phyloP scores from a whole-genome alignment of 2,888 invertebrate species.

The Heliothis peltigera region DNA sequence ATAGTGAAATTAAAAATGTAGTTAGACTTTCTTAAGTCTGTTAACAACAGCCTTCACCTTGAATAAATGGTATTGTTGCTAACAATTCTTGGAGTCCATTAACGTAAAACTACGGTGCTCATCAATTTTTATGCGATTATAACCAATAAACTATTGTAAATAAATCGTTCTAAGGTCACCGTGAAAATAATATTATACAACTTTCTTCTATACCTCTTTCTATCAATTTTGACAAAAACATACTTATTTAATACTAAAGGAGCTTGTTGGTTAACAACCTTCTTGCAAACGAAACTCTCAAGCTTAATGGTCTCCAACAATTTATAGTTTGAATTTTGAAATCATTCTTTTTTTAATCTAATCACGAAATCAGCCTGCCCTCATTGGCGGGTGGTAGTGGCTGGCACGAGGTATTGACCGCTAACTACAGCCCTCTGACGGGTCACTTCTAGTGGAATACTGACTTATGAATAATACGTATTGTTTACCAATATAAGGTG shows the following conservation, averaged over 20 bases:
- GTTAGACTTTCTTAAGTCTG: background rate
- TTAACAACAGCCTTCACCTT: constrained; percentile 34
- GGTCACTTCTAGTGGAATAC: constrained; percentile 70
- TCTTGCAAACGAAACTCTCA: constrained; percentile 9
- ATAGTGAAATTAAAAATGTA: constrained; percentile 1
- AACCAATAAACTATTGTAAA: constrained; percentile 37
- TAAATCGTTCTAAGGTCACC: constrained; percentile 40
- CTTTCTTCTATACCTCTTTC: too few relatives aligned
- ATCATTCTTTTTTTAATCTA: constrained; percentile 76
- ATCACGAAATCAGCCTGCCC: constrained; percentile 79
- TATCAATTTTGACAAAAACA: background rate
- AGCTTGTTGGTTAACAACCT: background rate
- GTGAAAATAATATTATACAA: constrained; percentile 22
- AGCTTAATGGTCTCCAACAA: constrained; percentile 44
- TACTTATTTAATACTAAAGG: background rate
- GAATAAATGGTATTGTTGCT: constrained; percentile 38
- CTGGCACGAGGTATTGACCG: constrained; percentile 85
- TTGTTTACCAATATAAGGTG: constrained; percentile 58
- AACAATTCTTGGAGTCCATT: constrained; percentile 33
- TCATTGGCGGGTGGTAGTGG: constrained; percentile 77
- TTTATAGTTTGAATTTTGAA: constrained; percentile 68
- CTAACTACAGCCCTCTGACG: constrained; percentile 65
- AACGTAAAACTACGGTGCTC: constrained; percentile 33
- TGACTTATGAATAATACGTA: constrained; percentile 65
- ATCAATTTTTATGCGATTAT: constrained; percentile 48